Evolutionary conservation across 2,888 invertebrate species (phyloP), one percentile per base, ranked within the genome.

Genomic region (Phymatocera aterrima): DNA sequence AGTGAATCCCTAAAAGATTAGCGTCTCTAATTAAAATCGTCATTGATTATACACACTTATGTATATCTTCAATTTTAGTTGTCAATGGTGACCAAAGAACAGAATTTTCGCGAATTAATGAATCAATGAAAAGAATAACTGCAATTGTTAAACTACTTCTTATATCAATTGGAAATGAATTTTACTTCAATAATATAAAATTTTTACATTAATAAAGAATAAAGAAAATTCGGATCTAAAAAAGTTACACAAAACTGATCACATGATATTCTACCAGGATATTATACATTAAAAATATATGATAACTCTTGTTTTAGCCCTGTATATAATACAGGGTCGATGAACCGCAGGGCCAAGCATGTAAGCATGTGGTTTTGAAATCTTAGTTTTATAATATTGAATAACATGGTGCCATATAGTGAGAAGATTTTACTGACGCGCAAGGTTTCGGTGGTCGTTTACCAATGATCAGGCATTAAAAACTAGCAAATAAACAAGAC

Each of bases 271-370:
- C 65, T 40, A 65, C 24, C 3, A 65, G 21, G 37, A 43, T 40
- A 65, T n/a, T n/a, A n/a, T n/a, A 18, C 40, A 65, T 65, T 28
- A 28, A 4, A 46, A 43, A 68, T 72, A 18, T 2, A 31, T 10
- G 51, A 34, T 72, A 24, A 37, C 48, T 48, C 48, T 34, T 72
- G 34, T 78, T n/a, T 70, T 80, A 83, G 80, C 82, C 82, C 83
- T 51, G 48, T 43, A 68, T 21, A 72, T 72, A 31, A 72, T 51
- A 51, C 6, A 72, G n/a, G 72, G 72, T 72, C 28, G 12, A 34
- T 34, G 83, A 85, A 84, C 85, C 85, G 84, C 85, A 88, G 85
- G n/a, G 86, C 87, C 85, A 89, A 89, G 87, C 87, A 87, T 84
- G 82, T 86, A 75, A 89, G 87, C 88, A 86, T 86, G 85, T 85